Base-by-base conservation (phyloP, 1,140 invertebrate species). In the Drosophila micromelanica region DNA sequence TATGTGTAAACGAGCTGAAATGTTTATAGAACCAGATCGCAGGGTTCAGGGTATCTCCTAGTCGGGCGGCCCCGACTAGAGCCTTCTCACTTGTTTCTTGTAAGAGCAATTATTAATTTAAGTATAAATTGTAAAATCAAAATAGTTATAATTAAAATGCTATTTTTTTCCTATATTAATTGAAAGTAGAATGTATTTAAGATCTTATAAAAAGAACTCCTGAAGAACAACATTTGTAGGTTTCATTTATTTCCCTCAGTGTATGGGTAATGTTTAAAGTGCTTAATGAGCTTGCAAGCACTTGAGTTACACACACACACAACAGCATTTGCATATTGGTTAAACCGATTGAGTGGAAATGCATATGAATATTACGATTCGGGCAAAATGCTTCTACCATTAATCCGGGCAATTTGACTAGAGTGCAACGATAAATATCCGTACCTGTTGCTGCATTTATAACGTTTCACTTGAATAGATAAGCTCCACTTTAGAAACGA, bases 251-350 rank as follows among this genome's bases (percentile, higher is more conserved):
- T 23, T 35, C 32, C 9, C 32, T 9, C 6, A 35, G 7, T 48
- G 20, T 20, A 38, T 20, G 56, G n/a, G 60, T 82, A 79, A 82
- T 80, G 82, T 76, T 43, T 64, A 76, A 73, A 76, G 80, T 85
- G 76, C 72, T 75, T 72, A 84, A 84, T 84, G 80, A 84, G 80
- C 76, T 84, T 80, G 80, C 74, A 85, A 76, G 68, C 72, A 76
- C 80, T 65, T 64, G 46, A 40, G 54, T 54, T 37, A 37, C 27
- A 46, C 35, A 37, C 59, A 43, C 27, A 45, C 4, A 23, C 46
- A 60, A 15, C 54, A 27, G 56, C 60, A 82, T 82, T 82, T 84
- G 80, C 79, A 82, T 84, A 79, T 84, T 78, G 76, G 69, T 59
- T 72, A 56, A 68, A 63, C 43, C 60, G 42, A 7, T 63, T 63